phyloP scores from a whole-genome alignment of 2,113 vertebrate genomes.

The Gorsachius goisagi region DNA sequence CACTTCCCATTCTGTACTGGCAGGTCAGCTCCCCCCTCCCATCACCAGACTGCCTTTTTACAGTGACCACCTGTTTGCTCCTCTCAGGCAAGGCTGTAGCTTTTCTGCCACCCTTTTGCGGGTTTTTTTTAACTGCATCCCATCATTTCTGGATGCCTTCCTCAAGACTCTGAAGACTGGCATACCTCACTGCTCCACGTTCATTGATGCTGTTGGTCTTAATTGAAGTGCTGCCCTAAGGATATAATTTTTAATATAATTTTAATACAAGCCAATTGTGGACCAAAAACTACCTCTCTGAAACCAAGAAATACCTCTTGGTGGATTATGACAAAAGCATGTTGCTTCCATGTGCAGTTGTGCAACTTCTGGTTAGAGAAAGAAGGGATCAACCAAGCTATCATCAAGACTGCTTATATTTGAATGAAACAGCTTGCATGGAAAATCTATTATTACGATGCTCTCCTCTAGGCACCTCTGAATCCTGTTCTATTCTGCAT shows the following conservation, averaged over 20 bases:
- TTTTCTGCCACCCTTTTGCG: background rate
- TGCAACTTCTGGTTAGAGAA: background rate
- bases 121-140: background rate
- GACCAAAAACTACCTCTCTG: background rate
- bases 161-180: background rate
- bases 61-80: background rate
- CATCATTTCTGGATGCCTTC: background rate
- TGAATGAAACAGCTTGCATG: background rate
- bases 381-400: background rate
- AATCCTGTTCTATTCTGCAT: background rate
- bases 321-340: background rate
- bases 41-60: background rate
- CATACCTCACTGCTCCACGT: background rate
- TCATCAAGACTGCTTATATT: background rate
- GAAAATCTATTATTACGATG: background rate
- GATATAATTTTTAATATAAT: background rate
- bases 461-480: background rate
- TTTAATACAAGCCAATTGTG: background rate
- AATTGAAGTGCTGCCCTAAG: background rate
- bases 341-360: background rate
- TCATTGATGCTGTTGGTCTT: background rate
- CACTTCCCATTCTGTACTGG: background rate
- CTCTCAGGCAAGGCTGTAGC: background rate
- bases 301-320: background rate
- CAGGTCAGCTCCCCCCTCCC: background rate